phyloP scores from a whole-genome alignment of 2,113 vertebrate genomes.

The Athene cunicularia region DNA sequence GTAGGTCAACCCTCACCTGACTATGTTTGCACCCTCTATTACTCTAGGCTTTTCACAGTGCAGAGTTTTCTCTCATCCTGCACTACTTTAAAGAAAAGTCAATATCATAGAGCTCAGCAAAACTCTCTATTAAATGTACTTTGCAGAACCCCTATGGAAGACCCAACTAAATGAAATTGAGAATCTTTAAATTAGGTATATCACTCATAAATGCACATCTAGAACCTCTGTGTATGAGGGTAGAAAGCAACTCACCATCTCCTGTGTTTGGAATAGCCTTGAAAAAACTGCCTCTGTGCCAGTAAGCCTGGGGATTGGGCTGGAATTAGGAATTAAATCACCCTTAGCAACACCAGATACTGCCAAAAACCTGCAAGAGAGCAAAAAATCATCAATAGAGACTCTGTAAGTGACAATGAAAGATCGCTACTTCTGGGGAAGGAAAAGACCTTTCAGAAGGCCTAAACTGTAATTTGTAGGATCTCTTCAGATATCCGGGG shows the following conservation, averaged over 20 bases:
- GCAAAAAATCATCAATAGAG: background rate
- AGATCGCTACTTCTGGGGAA: background rate
- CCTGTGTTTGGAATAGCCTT: background rate
- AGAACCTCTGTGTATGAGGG: background rate
- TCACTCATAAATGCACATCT: background rate
- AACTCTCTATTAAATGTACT: background rate
- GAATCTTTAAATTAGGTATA: background rate
- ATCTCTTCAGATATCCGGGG: background rate
- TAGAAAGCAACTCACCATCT: conserved; percentile 23
- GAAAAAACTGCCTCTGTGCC: background rate
- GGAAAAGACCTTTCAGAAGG: background rate
- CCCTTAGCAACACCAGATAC: background rate
- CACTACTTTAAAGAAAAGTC: background rate
- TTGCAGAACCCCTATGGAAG: background rate
- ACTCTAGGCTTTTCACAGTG: background rate
- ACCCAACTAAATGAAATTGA: background rate
- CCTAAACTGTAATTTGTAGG: background rate
- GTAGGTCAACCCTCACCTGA: background rate
- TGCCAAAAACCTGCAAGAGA: background rate
- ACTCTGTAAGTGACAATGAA: background rate
- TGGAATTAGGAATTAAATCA: background rate
- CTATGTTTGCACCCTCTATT: background rate
- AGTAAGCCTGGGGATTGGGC: background rate
- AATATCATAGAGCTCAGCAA: background rate
- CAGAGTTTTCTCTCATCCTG: background rate